Conservation (phyloP, 2,797 vertebrate genomes). For the Enteromius afrohamiltoni region DNA sequence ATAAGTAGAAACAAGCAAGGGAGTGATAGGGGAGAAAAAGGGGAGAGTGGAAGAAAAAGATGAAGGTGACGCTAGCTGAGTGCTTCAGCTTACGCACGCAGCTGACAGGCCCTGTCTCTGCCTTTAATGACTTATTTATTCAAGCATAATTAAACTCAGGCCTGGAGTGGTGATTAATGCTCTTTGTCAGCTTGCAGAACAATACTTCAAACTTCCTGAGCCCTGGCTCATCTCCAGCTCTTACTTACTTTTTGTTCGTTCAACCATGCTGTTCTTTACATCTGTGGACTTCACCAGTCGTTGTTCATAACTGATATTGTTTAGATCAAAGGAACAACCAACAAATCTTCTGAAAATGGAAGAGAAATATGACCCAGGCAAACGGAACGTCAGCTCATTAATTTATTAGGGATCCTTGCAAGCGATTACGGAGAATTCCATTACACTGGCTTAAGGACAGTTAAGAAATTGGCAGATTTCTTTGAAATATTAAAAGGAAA, state of each 20-base stretch:
- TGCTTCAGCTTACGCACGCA: conserved; percentile 5
- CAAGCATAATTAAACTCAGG: conserved; percentile 76
- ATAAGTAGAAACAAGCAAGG: background rate
- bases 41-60: conserved; percentile 24
- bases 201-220: conserved; percentile 42
- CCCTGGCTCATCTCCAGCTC: conserved; percentile 3
- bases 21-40: background rate
- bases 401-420: background rate
- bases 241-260: background rate
- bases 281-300: background rate
- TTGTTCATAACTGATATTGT: background rate
- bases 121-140: conserved; percentile 80
- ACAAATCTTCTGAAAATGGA: background rate
- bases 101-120: conserved; percentile 76
- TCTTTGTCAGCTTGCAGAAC: conserved; percentile 70
- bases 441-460: background rate
- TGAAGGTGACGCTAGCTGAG: background rate
- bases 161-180: conserved; percentile 75
- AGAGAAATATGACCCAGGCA: background rate
- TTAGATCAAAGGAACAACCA: background rate
- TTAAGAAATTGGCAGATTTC: background rate
- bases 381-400: background rate
- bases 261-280: background rate
- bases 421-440: background rate
- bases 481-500: background rate